Percentiles rank a stretch among this genome's conserved stretches.
Evolutionary conservation across 1,140 invertebrate species (phyloP).

Genomic region (Drosophila prosaltans): DNA sequence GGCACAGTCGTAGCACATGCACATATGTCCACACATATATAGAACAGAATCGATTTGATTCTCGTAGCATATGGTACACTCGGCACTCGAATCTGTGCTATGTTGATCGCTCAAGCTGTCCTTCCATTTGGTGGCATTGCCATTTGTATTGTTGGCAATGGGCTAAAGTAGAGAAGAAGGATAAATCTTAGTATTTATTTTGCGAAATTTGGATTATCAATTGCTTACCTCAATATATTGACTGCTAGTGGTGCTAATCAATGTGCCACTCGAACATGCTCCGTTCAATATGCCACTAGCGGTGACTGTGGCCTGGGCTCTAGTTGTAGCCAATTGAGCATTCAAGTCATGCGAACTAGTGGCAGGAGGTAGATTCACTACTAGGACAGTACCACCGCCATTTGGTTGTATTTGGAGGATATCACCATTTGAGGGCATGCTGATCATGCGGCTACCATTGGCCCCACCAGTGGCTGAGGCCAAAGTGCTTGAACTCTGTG

Average conservation of each 20-base stretch:
- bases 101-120: conserved; percentile 77
- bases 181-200: conserved; percentile 8
- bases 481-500: conserved; percentile 64
- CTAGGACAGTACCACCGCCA: conserved; percentile 88
- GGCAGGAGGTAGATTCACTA: conserved; percentile 90
- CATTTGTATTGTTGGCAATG: conserved; percentile 64
- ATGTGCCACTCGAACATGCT: conserved; percentile 80
- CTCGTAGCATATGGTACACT: conserved; percentile 98
- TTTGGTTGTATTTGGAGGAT: conserved; percentile 86
- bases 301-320: conserved; percentile 46
- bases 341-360: conserved; percentile 81
- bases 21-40: conserved; percentile 99
- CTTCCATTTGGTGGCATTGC: conserved; percentile 68
- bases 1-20: conserved; percentile 98
- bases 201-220: neutral
- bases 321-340: conserved; percentile 48
- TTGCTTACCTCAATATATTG: conserved; percentile 85
- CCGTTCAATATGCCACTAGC: conserved; percentile 77
- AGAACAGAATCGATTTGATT: conserved; percentile 95
- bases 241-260: conserved; percentile 86
- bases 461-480: conserved; percentile 66
- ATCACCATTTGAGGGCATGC: conserved; percentile 84
- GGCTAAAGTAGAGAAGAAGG: conserved; percentile 32
- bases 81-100: conserved; percentile 85
- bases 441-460: conserved; percentile 83